These are phyloP conservation scores for Euschistus heros DNA, from an alignment of 1,140 invertebrate species.

Conservation along the genomic window DNA sequence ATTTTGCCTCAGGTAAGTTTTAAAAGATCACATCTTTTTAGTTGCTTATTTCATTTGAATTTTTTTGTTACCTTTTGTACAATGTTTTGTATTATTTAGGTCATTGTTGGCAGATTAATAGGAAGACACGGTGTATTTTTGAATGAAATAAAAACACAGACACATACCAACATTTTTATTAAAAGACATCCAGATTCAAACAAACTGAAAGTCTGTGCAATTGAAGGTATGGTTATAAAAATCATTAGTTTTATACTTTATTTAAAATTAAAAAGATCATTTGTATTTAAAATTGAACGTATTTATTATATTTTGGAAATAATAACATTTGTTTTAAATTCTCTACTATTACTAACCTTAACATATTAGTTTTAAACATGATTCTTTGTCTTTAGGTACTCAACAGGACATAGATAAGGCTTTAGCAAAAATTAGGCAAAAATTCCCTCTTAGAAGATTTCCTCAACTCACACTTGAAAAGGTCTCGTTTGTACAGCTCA, in stretches of 20 bases:
- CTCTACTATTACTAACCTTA: neutral
- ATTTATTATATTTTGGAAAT: neutral
- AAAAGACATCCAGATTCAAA: slow-evolving; percentile 60
- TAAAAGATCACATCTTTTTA: neutral
- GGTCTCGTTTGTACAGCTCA: slow-evolving; percentile 49
- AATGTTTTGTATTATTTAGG: slow-evolving; percentile 46
- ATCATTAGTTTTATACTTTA: slow-evolving; percentile 12
- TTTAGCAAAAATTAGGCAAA: slow-evolving; percentile 67
- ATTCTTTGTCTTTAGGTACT: slow-evolving; percentile 42
- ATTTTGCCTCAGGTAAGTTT: slow-evolving; percentile 29
- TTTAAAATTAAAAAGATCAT: neutral
- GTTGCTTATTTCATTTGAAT: neutral
- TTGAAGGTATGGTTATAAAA: slow-evolving; percentile 52
- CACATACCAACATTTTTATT: slow-evolving; percentile 64
- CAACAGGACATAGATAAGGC: slow-evolving; percentile 64
- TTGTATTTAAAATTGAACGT: slow-evolving; percentile 20
- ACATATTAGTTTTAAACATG: neutral
- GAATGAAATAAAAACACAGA: slow-evolving; percentile 63
- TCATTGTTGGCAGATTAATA: slow-evolving; percentile 75
- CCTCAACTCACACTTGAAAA: slow-evolving; percentile 68
- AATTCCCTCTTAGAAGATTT: slow-evolving; percentile 68
- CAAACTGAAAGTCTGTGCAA: slow-evolving; percentile 65
- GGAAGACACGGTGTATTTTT: slow-evolving; percentile 74
- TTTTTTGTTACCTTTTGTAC: neutral
- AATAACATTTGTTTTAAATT: neutral